phyloP scores from a whole-genome alignment of 2,113 vertebrate species.

The Esox niger region DNA sequence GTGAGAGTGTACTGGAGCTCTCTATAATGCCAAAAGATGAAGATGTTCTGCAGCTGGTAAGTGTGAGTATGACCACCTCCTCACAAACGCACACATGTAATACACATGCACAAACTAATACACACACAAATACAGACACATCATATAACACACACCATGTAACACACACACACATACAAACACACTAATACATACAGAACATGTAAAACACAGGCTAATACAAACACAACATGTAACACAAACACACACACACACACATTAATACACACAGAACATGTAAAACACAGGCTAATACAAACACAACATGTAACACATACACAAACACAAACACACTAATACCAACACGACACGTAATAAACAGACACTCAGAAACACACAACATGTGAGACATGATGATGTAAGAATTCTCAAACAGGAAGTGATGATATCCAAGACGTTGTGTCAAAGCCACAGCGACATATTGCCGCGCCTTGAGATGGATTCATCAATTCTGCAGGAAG shows the following conservation, averaged over 20 bases:
- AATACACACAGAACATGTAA: neutral
- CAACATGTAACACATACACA: neutral
- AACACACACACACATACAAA: neutral
- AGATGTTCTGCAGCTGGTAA: constrained; percentile 96
- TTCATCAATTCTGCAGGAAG: too few species aligned
- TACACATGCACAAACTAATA: neutral
- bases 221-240: neutral
- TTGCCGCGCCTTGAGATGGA: too few species aligned
- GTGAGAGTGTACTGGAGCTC: constrained; percentile 89
- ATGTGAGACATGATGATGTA: too few species aligned
- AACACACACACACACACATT: neutral
- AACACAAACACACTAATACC: too few species aligned
- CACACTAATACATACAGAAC: constrained; percentile 7
- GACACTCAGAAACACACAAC: too few species aligned
- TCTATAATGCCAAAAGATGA: constrained; percentile 98
- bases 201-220: neutral
- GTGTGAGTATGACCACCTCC: constrained; percentile 58
- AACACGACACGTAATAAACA: neutral
- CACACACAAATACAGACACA: too few species aligned
- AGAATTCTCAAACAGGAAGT: too few species aligned
- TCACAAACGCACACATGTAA: constrained; percentile 8
- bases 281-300: constrained; percentile 17
- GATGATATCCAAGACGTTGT: too few species aligned
- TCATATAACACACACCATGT: too few species aligned
- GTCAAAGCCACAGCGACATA: too few species aligned